Evolutionary conservation across 2,113 vertebrate species (phyloP), one percentile per base, ranked within the genome.

Genomic region (Meriones unguiculatus): DNA sequence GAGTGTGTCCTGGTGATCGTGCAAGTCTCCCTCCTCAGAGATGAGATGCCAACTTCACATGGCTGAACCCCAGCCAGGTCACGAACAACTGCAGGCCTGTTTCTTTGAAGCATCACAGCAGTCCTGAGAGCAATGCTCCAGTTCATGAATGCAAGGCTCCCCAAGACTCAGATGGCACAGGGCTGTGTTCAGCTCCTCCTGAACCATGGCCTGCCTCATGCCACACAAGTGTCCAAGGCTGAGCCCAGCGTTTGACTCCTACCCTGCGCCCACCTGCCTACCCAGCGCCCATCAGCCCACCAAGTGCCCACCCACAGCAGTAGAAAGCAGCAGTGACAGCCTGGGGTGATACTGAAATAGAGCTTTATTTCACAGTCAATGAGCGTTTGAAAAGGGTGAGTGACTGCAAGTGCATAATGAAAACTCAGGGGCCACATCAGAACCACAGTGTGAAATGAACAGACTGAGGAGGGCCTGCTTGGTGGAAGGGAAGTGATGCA

Each of bases 361-460:
- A 81, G 67, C 81, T 93, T 87, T 52, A 80, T 38, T 90, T 87
- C 94, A 87, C 64, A 64, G 57, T 24, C 20, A 80, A 32, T 38
- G 24, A 76, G 30, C 64, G 24, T 67, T 7, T 65, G 70, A 91
- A 57, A 7, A 1, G 7, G 59, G 50, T 13, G 76, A 57, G 24
- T 24, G 35, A 57, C 10, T 4, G 15, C 0, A 89, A 41, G 12
- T 0, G 9, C 13, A 13, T 13, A 13, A 82, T 6, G 32, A 24
- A 15, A 54, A 65, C 73, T 86, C 46, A 22, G 72, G 69, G 70
- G 30, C 46, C 64, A 2, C 0, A 32, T 4, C 32, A 82, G 85
- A 90, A 22, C 81, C 57, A 32, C n/a, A 64, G 82, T 87, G 15
- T 72, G 72, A 57, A 65, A 82, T 77, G 30, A n/a, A 41, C 72